Evolutionary conservation across 2,113 vertebrate species (phyloP).

Genomic region (Melanotaenia duboulayi): DNA sequence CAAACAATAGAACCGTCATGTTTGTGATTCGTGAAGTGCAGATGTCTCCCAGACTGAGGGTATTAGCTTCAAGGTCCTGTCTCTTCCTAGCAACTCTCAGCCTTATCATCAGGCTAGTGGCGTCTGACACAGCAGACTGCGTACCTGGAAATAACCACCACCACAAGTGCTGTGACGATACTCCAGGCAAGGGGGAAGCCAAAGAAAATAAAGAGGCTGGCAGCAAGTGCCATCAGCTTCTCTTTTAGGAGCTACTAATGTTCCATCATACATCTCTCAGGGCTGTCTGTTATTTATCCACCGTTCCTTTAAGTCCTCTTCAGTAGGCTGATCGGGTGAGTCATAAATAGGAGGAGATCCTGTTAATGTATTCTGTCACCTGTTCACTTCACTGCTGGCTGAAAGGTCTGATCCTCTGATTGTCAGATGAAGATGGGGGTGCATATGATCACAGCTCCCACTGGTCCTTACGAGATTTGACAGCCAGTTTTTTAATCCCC

Average conservation of each 20-base stretch:
- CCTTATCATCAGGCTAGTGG: conserved; percentile 67
- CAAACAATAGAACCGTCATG: background rate
- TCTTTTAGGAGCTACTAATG: conserved; percentile 64
- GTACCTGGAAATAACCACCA: conserved; percentile 65
- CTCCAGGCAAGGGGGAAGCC: conserved; percentile 7
- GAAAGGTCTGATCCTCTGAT: conserved; percentile 21
- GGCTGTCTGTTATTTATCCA: conserved; percentile 30
- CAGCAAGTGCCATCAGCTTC: conserved; percentile 37
- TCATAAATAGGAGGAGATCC: conserved; percentile 21
- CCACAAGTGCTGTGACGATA: conserved; percentile 46
- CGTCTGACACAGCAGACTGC: conserved; percentile 54
- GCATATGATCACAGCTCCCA: conserved; percentile 3
- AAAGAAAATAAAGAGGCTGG: conserved; percentile 51
- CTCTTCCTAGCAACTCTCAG: conserved; percentile 51
- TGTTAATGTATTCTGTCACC: conserved; percentile 39
- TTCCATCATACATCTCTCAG: conserved; percentile 42
- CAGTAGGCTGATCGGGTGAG: conserved; percentile 43
- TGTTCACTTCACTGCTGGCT: conserved; percentile 8
- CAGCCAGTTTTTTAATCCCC: background rate
- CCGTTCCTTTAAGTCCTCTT: conserved; percentile 11
- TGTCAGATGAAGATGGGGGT: conserved; percentile 2
- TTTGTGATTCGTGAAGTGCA: background rate
- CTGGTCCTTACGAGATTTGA: conserved; percentile 43
- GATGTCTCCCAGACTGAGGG: conserved; percentile 33
- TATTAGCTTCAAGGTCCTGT: conserved; percentile 63